Conservation (phyloP, 2,797 vertebrate species). For the Scolopax rusticola region DNA sequence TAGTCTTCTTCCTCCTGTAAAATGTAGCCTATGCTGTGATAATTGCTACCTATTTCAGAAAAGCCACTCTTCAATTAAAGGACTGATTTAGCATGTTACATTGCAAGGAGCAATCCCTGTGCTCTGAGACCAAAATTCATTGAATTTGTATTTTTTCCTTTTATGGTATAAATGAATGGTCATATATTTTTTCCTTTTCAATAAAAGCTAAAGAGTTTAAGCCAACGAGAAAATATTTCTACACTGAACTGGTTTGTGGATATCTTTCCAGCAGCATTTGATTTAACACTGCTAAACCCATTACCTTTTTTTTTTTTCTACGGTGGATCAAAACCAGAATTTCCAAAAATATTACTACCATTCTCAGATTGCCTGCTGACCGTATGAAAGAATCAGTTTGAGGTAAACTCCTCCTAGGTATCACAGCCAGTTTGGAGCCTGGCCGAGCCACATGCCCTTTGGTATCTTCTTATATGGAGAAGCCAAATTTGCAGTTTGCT, state of each 20-base stretch:
- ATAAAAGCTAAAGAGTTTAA: constrained; percentile 70
- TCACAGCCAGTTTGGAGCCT: constrained; percentile 57
- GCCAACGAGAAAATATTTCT: constrained; percentile 80
- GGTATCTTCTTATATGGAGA: constrained; percentile 56
- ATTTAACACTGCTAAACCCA: constrained; percentile 79
- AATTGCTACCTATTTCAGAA: neutral
- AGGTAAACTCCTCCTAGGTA: constrained; percentile 55
- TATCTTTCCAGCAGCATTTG: constrained; percentile 74
- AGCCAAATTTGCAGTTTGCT: constrained; percentile 67
- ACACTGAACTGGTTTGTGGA: constrained; percentile 73
- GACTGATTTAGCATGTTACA: neutral
- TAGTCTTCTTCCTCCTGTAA: neutral
- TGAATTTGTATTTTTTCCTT: constrained; percentile 66
- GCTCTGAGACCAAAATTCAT: constrained; percentile 19
- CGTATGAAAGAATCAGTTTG: constrained; percentile 49
- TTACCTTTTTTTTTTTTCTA: constrained; percentile 62
- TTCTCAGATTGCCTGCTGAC: constrained; percentile 69
- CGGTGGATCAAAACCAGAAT: constrained; percentile 67
- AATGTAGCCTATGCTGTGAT: neutral
- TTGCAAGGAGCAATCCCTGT: constrained; percentile 17
- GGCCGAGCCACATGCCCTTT: constrained; percentile 62
- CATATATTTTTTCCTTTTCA: constrained; percentile 76
- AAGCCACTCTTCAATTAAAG: neutral
- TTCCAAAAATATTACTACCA: constrained; percentile 70
- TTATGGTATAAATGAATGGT: constrained; percentile 71